Evolutionary conservation across 2,888 invertebrate species (phyloP).

Genomic region (Tineola bisselliella): DNA sequence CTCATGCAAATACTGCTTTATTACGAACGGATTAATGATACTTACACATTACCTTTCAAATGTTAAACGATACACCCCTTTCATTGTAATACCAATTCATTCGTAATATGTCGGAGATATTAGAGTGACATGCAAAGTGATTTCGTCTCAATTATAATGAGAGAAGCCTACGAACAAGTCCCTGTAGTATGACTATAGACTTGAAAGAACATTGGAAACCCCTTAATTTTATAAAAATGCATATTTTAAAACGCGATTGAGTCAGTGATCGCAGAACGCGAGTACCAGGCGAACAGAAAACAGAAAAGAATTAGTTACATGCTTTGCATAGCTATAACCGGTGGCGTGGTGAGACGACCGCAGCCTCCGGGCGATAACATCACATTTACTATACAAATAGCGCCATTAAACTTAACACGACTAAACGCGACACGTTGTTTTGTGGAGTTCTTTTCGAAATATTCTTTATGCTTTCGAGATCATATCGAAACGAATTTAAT

Average conservation of each 20-base stretch:
- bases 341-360: not conserved
- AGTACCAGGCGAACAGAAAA: slow-evolving; percentile 1
- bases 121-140: too few species aligned
- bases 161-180: too few species aligned
- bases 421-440: slow-evolving; percentile 40
- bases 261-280: not conserved
- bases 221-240: too few species aligned
- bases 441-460: slow-evolving; percentile 23
- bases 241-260: too few species aligned
- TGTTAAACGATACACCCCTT: not conserved
- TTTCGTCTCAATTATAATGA: too few species aligned
- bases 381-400: slow-evolving; percentile 52
- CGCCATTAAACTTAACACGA: slow-evolving; percentile 58
- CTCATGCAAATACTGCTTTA: slow-evolving; percentile 62
- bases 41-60: slow-evolving; percentile 32
- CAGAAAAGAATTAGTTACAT: not conserved
- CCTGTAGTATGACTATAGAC: too few species aligned
- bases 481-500: not conserved
- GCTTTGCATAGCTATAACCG: not conserved
- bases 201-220: too few species aligned
- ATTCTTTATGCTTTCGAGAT: not conserved
- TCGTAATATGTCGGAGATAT: too few species aligned
- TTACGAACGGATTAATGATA: slow-evolving; percentile 58
- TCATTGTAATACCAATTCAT: not conserved
- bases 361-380: slow-evolving; percentile 44